These are phyloP conservation scores for Trachelus tabidus DNA, from an alignment of 2,888 invertebrate species.

Conservation along the genomic window DNA sequence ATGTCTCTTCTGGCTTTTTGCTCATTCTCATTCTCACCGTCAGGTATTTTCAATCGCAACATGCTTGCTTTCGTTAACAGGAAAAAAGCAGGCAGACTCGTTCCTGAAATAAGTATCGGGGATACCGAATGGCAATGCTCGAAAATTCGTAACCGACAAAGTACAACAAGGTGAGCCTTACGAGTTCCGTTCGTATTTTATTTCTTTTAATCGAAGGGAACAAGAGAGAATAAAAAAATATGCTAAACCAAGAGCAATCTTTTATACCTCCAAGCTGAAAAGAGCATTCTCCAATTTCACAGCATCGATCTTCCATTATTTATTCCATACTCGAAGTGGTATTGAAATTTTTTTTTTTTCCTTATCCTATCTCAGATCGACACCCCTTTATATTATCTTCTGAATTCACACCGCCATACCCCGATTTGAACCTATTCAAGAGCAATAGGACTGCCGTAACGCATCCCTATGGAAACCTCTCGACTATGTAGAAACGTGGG, in stretches of 20 bases:
- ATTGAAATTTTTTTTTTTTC: not conserved
- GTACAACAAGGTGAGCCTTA: not conserved
- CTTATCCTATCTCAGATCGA: not conserved
- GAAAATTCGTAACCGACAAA: not conserved
- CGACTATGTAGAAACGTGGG: slow-evolving; percentile 35
- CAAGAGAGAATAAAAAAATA: not conserved
- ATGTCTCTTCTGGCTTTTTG: not conserved
- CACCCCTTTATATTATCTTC: not conserved
- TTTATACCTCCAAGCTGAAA: not conserved
- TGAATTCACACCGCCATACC: not conserved
- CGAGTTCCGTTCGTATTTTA: not conserved
- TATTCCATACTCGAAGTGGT: not conserved
- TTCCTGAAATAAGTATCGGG: not conserved
- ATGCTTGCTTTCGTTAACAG: not conserved
- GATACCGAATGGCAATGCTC: not conserved
- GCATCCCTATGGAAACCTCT: not conserved
- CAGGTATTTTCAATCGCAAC: not conserved
- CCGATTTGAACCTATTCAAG: not conserved
- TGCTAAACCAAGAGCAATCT: not conserved
- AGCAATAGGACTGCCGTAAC: not conserved
- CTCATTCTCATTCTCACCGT: not conserved
- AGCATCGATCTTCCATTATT: not conserved
- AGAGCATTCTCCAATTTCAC: not conserved
- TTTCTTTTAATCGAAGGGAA: not conserved
- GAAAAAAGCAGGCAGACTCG: not conserved